phyloP scores from a whole-genome alignment of 2,113 vertebrate genomes.

The Orcinus orca region DNA sequence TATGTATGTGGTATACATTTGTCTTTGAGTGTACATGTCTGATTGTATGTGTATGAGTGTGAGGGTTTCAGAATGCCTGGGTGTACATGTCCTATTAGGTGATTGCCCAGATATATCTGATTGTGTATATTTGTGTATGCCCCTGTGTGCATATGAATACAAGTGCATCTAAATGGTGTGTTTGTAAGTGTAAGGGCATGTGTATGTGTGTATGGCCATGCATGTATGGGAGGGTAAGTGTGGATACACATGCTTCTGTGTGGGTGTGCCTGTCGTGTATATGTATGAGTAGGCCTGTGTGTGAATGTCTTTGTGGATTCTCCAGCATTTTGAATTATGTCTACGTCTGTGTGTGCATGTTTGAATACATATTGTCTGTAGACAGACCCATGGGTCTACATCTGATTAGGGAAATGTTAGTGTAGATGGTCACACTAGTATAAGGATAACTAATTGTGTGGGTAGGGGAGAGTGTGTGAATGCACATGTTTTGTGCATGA shows the following conservation, averaged over 20 bases:
- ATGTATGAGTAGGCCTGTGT: slow-evolving; percentile 38
- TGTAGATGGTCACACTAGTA: slow-evolving; percentile 9
- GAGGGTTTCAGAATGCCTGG: slow-evolving; percentile 23
- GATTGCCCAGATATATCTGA: slow-evolving; percentile 18
- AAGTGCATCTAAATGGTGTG: slow-evolving; percentile 31
- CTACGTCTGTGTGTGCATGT: background rate
- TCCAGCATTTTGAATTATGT: slow-evolving; percentile 49
- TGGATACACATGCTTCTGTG: background rate
- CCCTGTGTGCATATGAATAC: background rate
- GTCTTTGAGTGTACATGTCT: slow-evolving; percentile 15
- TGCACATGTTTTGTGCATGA: background rate
- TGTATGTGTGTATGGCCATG: background rate
- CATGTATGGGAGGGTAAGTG: background rate
- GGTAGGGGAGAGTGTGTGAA: slow-evolving; percentile 6
- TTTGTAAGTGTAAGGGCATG: slow-evolving; percentile 8
- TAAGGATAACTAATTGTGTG: slow-evolving; percentile 34
- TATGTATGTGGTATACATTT: slow-evolving; percentile 43
- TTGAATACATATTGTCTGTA: slow-evolving; percentile 9
- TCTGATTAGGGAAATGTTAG: slow-evolving; percentile 28
- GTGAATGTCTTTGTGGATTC: slow-evolving; percentile 51
- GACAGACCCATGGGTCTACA: background rate
- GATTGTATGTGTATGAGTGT: slow-evolving; percentile 17
- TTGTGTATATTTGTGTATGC: slow-evolving; percentile 18
- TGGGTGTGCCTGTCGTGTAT: background rate
- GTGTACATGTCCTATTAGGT: slow-evolving; percentile 5